These are phyloP conservation scores for Neosilurus hyrtlii DNA, from an alignment of 2,797 vertebrate species.

Conservation along the genomic window DNA sequence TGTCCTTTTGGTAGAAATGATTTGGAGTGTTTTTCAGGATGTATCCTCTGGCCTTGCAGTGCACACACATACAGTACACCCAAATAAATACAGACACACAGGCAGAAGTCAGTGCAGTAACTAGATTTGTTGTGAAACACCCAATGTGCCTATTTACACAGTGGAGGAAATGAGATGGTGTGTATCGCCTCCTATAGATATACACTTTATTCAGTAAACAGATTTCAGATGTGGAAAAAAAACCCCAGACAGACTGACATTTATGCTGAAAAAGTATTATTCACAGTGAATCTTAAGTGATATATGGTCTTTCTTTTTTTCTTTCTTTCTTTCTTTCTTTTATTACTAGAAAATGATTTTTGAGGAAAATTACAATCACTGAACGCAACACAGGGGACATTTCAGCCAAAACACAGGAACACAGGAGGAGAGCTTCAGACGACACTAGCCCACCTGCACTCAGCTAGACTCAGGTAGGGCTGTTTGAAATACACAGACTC, in stretches of 20 bases:
- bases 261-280: constrained; percentile 14
- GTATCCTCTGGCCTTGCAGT: constrained; percentile 45
- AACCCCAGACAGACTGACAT: neutral
- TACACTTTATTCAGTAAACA: neutral
- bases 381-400: constrained; percentile 57
- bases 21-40: constrained; percentile 28
- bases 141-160: neutral
- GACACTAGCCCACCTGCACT: constrained; percentile 65
- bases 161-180: neutral
- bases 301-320: neutral
- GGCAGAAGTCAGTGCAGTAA: constrained; percentile 3
- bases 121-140: constrained; percentile 10
- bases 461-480: constrained; percentile 73
- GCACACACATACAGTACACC: neutral
- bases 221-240: neutral
- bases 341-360: constrained; percentile 56
- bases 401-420: constrained; percentile 58
- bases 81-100: constrained; percentile 1
- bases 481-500: neutral
- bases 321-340: neutral
- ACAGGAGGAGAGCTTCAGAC: constrained; percentile 63
- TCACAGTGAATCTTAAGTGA: constrained; percentile 7
- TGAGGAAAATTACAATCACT: constrained; percentile 55
- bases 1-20: constrained; percentile 37
- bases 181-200: neutral